phyloP scores from a whole-genome alignment of 1,140 invertebrate genomes.

The Lordiphosa collinella region DNA sequence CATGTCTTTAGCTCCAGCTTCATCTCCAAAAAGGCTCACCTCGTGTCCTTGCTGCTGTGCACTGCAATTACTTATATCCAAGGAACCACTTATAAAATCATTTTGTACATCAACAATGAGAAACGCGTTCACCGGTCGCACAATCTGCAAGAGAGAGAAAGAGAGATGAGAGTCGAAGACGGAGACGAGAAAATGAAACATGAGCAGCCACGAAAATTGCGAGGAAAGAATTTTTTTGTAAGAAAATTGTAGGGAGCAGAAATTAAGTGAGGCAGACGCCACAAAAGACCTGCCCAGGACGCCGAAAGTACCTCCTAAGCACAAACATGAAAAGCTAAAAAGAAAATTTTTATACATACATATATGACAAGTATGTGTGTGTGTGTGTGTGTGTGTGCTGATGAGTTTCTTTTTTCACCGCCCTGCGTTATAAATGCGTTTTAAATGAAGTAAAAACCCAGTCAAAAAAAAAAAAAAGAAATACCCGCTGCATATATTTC shows the following conservation, averaged over 20 bases:
- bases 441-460: conserved; percentile 75
- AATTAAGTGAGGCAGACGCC: conserved; percentile 68
- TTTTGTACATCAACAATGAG: conserved; percentile 98
- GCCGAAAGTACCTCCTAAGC: conserved; percentile 31
- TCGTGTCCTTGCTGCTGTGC: conserved; percentile 94
- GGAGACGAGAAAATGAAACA: conserved; percentile 23
- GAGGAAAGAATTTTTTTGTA: conserved; percentile 51
- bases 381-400: conserved; percentile 34
- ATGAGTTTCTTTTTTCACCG: conserved; percentile 69
- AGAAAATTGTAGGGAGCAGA: conserved; percentile 70
- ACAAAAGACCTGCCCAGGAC: conserved; percentile 49
- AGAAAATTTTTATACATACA: conserved; percentile 72
- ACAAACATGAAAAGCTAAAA: conserved; percentile 76
- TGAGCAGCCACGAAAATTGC: conserved; percentile 42
- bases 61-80: conserved; percentile 95
- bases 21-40: conserved; percentile 79
- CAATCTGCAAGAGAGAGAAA: conserved; percentile 83
- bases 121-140: conserved; percentile 93
- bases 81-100: conserved; percentile 97
- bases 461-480: conserved; percentile 43
- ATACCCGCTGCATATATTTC: conserved; percentile 12
- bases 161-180: conserved; percentile 24
- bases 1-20: conserved; percentile 34
- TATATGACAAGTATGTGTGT: conserved; percentile 35
- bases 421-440: conserved; percentile 71